Base-by-base conservation (phyloP, 2,888 invertebrate genomes). In the Acleris literana region DNA sequence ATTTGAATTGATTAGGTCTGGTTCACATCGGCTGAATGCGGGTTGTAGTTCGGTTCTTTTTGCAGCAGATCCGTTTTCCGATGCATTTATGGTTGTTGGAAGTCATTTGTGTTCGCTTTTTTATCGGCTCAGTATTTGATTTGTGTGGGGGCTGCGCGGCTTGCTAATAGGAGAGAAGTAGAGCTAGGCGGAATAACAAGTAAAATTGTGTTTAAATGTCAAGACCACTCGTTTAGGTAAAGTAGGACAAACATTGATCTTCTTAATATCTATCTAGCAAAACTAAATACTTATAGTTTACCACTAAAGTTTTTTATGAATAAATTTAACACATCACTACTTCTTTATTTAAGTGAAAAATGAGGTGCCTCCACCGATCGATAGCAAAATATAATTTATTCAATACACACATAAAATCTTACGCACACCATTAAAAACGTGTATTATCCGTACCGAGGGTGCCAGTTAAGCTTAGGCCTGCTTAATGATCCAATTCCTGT, bases 401-500 rank as follows among this genome's bases (percentile, higher is more conserved):
- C 13, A 39, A 39, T 39, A 39, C 39, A 39, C 39, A 39, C 13
- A 39, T 17, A 64, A 60, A 49, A 52, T 18, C 54, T 20, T 55
- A 57, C 55, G 58, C 55, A 60, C 52, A 65, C 61, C 55, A 72
- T 79, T 78, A 77, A 79, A 77, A 74, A 68, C 63, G 71, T 69
- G 72, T 75, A 80, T 78, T 76, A 68, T 64, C 51, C 66, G 61
- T 54, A 76, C 56, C 75, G 76, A 76, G 82, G 86, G 84, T 81
- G 81, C 80, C 78, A 80, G 85, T 88, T 87, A 86, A 87, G 87
- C 87, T 88, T 85, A 88, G 89, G 86, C 90, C 86, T 88, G 90
- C 86, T 92, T 92, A 92, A 92, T 92, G 92, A 92, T 91, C 92
- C 92, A 91, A 92, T 92, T 92, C 90, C 90, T 90, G 92, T 92